phyloP scores from a whole-genome alignment of 2,113 vertebrate genomes.

The Rhinopithecus roxellana region DNA sequence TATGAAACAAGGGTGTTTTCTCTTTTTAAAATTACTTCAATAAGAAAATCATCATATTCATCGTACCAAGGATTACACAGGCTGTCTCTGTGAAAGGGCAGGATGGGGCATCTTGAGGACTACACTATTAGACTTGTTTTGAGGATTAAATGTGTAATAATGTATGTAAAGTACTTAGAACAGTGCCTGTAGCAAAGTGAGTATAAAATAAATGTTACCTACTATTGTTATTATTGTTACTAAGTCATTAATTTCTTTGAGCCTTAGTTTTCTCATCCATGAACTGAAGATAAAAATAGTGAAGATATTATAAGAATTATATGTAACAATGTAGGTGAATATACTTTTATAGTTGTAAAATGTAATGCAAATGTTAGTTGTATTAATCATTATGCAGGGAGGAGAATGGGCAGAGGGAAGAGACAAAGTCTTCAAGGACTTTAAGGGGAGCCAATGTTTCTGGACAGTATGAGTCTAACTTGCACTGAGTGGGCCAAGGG shows the following conservation, averaged over 20 bases:
- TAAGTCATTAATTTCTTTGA: not conserved
- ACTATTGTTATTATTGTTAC: not conserved
- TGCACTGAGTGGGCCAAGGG: not conserved
- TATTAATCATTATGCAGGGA: not conserved
- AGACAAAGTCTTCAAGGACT: not conserved
- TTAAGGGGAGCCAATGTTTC: not conserved
- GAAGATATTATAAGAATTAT: not conserved
- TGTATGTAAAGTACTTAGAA: not conserved
- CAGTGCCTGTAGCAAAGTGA: not conserved
- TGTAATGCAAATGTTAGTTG: not conserved
- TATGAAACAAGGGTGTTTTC: not conserved
- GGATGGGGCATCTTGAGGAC: too few relatives aligned
- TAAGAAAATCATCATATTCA: not conserved
- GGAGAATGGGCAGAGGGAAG: not conserved
- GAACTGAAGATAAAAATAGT: not conserved
- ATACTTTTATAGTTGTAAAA: not conserved
- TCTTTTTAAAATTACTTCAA: not conserved
- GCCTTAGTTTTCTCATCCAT: not conserved
- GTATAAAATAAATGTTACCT: not conserved
- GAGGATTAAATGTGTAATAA: not conserved
- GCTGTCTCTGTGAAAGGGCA: not conserved
- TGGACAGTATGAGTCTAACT: not conserved
- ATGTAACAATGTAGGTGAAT: not conserved
- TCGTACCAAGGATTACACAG: not conserved
- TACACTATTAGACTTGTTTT: not conserved